A percentile compares a stretch with the other conserved stretches of the same genome.
phyloP scores from a whole-genome alignment of 2,113 vertebrate species.

The Misgurnus mizolepis region DNA sequence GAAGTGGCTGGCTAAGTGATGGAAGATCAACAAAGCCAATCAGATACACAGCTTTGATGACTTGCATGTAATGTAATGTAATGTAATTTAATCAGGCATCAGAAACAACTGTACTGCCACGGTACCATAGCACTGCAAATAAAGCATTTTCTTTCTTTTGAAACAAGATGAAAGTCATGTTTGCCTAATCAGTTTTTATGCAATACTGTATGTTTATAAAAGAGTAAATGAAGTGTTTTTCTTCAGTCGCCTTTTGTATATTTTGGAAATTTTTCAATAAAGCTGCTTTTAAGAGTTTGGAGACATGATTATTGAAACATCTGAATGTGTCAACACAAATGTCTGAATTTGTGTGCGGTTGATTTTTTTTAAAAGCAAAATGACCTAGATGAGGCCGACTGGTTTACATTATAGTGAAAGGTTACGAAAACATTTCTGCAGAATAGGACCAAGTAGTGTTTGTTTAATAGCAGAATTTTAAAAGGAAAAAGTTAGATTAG shows the following conservation, averaged over 20 bases:
- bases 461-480: no score
- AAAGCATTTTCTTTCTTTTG: neutral
- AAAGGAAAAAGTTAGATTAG: no score
- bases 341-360: neutral
- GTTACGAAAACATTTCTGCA: no score
- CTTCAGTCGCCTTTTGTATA: conserved; percentile 2
- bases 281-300: neutral
- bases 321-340: neutral
- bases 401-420: no score
- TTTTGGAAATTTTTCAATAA: conserved; percentile 16
- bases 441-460: no score
- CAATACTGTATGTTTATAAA: neutral
- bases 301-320: neutral
- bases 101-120: neutral
- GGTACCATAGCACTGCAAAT: neutral
- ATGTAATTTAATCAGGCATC: neutral
- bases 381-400: no score
- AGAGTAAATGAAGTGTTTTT: neutral
- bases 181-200: neutral
- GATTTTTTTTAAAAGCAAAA: neutral
- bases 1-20: conserved; percentile 67
- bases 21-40: neutral
- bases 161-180: neutral
- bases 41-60: neutral
- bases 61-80: neutral